Base-by-base conservation (phyloP, 2,888 invertebrate genomes). In the Sesia apiformis region DNA sequence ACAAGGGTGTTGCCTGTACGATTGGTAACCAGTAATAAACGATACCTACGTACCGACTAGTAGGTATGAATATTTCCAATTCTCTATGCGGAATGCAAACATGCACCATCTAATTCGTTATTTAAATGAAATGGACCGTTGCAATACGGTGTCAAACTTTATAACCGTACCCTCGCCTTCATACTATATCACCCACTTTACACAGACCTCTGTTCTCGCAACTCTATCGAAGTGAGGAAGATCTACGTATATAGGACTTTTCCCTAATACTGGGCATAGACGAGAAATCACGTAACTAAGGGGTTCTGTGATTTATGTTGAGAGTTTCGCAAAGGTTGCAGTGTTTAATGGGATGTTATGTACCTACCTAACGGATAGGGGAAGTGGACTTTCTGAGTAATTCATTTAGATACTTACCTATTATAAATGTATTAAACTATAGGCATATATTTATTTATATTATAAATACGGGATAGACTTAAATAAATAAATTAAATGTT, bases 71-170 rank as follows among this genome's bases (percentile, higher is more conserved):
- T 41, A 41, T 41, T 5, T 6, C n/a, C 8, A 46, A 46, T 46
- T n/a, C 46, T 46, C n/a, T 38, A 50, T 7, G 6, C 42, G 6
- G 56, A 57, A 55, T 60, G 58, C 58, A 62, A 62, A 63, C 57
- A 61, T 52, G 57, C 50, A 56, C 58, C 57, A 61, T 61, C 63
- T 64, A 73, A 75, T 74, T 72, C 23, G 8, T 46, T 75, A 76
- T 73, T 76, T 72, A 76, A 76, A 78, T 75, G 64, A 71, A 70
- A 71, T 69, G 63, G 68, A 63, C 67, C 46, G 46, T 8, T 46
- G 23, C 3, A 46, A 46, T 6, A 6, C 4, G 46, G 46, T 4
- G 41, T 41, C 46, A 46, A 46, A 5, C 7, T 46, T 46, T 46
- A 46, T 46, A 6, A n/a, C 23, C 23, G 4, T 8, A 46, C 5